phyloP scores from a whole-genome alignment of 2,888 invertebrate species.

The Nemapogon koenigi region DNA sequence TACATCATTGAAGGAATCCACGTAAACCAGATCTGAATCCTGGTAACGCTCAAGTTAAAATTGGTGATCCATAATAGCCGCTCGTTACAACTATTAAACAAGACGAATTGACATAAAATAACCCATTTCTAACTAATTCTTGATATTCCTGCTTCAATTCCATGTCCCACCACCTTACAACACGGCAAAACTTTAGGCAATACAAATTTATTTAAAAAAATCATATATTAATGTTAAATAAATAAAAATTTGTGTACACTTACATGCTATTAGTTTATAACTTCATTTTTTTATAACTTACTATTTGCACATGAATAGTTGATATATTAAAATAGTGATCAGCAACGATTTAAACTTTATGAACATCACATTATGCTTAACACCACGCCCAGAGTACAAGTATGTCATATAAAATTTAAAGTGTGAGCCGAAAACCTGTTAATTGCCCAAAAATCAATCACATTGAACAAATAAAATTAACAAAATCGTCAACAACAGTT shows the following conservation, averaged over 20 bases:
- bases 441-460: neutral
- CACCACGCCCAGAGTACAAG: slow-evolving; percentile 50
- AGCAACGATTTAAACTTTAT: too few relatives aligned
- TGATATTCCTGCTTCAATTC: too few relatives aligned
- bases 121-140: too few relatives aligned
- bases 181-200: slow-evolving; percentile 14
- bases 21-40: too few relatives aligned
- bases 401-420: slow-evolving; percentile 23
- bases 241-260: slow-evolving; percentile 41
- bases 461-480: neutral
- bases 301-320: slow-evolving; percentile 36
- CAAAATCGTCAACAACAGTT: too few relatives aligned
- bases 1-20: too few relatives aligned
- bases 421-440: slow-evolving; percentile 30
- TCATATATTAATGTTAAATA: slow-evolving; percentile 30
- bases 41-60: too few relatives aligned
- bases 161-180: slow-evolving; percentile 15
- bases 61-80: too few relatives aligned
- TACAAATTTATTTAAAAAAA: slow-evolving; percentile 31
- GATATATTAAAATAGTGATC: slow-evolving; percentile 49
- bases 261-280: slow-evolving; percentile 49
- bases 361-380: slow-evolving; percentile 24
- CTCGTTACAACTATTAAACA: too few relatives aligned
- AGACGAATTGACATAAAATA: too few relatives aligned
- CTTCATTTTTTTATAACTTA: slow-evolving; percentile 32